A percentile compares a stretch with the other conserved stretches of the same genome.
phyloP scores from a whole-genome alignment of 1,140 invertebrate genomes.

The Hycleus cichorii region DNA sequence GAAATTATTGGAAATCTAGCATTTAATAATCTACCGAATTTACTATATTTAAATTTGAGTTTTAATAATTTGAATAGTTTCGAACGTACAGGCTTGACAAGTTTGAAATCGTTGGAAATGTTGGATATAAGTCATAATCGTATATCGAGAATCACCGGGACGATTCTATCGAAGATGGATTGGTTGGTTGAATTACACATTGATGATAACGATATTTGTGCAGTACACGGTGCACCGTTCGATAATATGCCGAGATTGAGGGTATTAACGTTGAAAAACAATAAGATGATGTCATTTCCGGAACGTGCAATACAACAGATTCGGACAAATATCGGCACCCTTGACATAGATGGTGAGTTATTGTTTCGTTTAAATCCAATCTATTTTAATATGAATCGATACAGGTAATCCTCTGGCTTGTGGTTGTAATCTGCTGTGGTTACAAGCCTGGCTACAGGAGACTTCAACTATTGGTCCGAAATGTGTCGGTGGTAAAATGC shows the following conservation, averaged over 20 bases:
- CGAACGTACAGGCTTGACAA: slow-evolving; percentile 63
- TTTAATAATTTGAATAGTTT: slow-evolving; percentile 64
- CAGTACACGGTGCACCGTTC: slow-evolving; percentile 64
- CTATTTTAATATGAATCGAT: slow-evolving; percentile 7
- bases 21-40: slow-evolving; percentile 67
- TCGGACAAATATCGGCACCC: slow-evolving; percentile 68
- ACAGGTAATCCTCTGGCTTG: slow-evolving; percentile 74
- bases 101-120: slow-evolving; percentile 68
- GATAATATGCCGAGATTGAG: slow-evolving; percentile 72
- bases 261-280: slow-evolving; percentile 70
- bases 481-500: slow-evolving; percentile 65
- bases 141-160: slow-evolving; percentile 57
- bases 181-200: slow-evolving; percentile 78
- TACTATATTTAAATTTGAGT: slow-evolving; percentile 76
- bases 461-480: slow-evolving; percentile 60
- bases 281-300: slow-evolving; percentile 64
- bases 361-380: not conserved
- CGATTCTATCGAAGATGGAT: slow-evolving; percentile 60
- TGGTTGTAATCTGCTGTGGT: slow-evolving; percentile 71
- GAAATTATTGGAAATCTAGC: slow-evolving; percentile 59
- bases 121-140: slow-evolving; percentile 72
- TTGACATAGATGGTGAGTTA: slow-evolving; percentile 74
- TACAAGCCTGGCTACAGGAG: slow-evolving; percentile 72
- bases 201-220: slow-evolving; percentile 67
- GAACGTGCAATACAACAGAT: slow-evolving; percentile 69